Conservation (phyloP, 2,113 vertebrate genomes). For the Passer domesticus region DNA sequence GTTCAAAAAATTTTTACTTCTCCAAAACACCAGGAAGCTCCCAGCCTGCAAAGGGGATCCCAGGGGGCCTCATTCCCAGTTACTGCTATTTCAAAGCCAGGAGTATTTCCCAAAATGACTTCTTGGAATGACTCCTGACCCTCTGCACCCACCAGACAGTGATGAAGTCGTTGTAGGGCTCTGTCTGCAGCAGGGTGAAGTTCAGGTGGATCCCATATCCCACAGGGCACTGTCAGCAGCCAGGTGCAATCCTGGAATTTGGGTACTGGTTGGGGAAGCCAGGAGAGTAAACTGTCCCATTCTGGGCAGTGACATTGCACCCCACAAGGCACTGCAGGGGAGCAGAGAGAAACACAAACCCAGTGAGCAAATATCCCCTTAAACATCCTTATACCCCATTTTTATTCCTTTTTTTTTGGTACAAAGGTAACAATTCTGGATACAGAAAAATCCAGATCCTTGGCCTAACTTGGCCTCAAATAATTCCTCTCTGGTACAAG, state of each 20-base stretch:
- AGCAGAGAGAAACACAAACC: conserved; percentile 26
- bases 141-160: conserved; percentile 86
- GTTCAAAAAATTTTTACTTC: neutral
- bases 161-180: conserved; percentile 94
- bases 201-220: conserved; percentile 91
- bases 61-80: neutral
- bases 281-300: conserved; percentile 94
- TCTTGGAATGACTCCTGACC: fast-evolving
- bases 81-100: neutral
- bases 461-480: neutral
- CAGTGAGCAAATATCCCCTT: neutral
- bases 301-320: conserved; percentile 90
- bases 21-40: neutral
- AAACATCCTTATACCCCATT: fast-evolving
- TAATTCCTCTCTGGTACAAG: no score
- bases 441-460: neutral
- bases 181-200: conserved; percentile 92
- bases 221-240: conserved; percentile 87
- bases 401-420: neutral
- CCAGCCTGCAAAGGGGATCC: neutral
- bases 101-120: fast-evolving
- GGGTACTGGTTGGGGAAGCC: conserved; percentile 95
- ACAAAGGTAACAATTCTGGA: neutral
- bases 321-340: conserved; percentile 87
- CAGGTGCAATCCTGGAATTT: conserved; percentile 93